Evolutionary conservation across 2,888 invertebrate species (phyloP).

Genomic region (Glaucopsyche alexis): DNA sequence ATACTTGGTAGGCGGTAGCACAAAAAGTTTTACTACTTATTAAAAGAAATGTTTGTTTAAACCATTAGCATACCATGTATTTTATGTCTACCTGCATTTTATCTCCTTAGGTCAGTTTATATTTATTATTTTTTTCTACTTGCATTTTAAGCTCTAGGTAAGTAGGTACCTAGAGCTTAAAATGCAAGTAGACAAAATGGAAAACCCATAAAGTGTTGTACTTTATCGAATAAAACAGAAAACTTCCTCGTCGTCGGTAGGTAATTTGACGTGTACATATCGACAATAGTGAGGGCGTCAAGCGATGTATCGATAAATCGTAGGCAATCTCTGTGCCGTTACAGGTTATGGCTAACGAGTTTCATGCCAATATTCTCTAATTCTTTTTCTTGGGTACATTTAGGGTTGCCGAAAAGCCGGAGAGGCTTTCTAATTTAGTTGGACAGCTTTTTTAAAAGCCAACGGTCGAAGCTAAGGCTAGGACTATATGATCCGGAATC

Average conservation of each 20-base stretch:
- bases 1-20: too few species aligned
- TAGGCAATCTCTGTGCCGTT: slow-evolving; percentile 21
- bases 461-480: too few species aligned
- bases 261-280: slow-evolving; percentile 18
- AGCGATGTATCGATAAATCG: slow-evolving; percentile 21
- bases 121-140: too few species aligned
- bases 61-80: too few species aligned
- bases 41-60: too few species aligned
- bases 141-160: too few species aligned
- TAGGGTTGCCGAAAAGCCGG: background rate
- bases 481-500: too few species aligned
- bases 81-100: too few species aligned
- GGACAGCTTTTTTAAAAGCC: too few species aligned
- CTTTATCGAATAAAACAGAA: background rate
- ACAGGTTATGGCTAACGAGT: slow-evolving; percentile 16
- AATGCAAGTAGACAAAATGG: background rate
- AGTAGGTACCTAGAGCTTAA: background rate
- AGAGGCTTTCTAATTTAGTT: background rate
- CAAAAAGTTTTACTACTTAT: too few species aligned
- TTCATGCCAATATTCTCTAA: slow-evolving; percentile 7
- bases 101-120: too few species aligned
- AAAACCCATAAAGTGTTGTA: background rate
- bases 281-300: background rate
- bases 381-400: background rate
- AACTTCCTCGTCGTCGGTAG: background rate